phyloP scores from a whole-genome alignment of 2,113 vertebrate genomes.

The Xiphophorus maculatus region DNA sequence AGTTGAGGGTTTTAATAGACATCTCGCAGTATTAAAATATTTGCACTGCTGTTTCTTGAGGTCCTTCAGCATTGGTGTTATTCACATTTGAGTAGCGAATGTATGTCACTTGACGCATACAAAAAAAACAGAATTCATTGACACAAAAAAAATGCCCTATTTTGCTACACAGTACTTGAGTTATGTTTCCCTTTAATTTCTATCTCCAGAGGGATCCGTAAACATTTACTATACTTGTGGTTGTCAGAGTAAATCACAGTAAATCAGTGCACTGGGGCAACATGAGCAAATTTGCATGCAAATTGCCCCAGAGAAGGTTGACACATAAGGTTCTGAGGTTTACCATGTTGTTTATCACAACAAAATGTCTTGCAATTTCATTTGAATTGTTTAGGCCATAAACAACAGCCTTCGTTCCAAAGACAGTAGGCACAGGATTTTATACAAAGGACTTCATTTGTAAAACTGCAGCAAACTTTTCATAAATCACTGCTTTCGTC shows the following conservation, averaged over 20 bases:
- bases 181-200: slow-evolving; percentile 68
- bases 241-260: slow-evolving; percentile 66
- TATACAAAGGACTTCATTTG: slow-evolving; percentile 41
- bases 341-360: slow-evolving; percentile 31
- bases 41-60: slow-evolving; percentile 35
- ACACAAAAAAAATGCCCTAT: slow-evolving; percentile 33
- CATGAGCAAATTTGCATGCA: slow-evolving; percentile 67
- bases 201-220: slow-evolving; percentile 60
- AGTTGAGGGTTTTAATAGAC: slow-evolving; percentile 35
- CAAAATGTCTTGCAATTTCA: slow-evolving; percentile 40
- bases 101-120: slow-evolving; percentile 31
- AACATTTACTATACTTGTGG: slow-evolving; percentile 71
- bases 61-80: slow-evolving; percentile 28
- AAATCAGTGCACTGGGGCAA: slow-evolving; percentile 69
- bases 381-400: slow-evolving; percentile 36
- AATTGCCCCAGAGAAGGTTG: slow-evolving; percentile 64
- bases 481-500: slow-evolving; percentile 64
- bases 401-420: slow-evolving; percentile 48
- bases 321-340: slow-evolving; percentile 49
- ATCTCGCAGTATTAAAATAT: slow-evolving; percentile 38
- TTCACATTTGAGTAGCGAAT: slow-evolving; percentile 27
- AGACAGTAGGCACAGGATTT: slow-evolving; percentile 27
- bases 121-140: slow-evolving; percentile 44
- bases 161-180: slow-evolving; percentile 52
- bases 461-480: slow-evolving; percentile 58